phyloP scores from a whole-genome alignment of 1,140 invertebrate genomes.

The Theocolax elegans region DNA sequence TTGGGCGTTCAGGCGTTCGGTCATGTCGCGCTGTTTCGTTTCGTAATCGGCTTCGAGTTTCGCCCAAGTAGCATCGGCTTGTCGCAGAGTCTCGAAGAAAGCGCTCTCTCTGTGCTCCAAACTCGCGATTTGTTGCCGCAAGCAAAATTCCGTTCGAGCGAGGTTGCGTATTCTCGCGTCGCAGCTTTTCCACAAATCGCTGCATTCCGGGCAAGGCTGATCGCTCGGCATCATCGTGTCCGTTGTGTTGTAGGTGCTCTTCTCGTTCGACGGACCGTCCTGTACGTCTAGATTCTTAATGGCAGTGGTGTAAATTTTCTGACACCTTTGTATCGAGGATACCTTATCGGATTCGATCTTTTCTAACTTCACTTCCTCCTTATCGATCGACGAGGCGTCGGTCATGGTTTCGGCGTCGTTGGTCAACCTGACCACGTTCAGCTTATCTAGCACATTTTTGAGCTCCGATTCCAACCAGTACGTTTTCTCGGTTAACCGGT shows the following conservation, averaged over 20 bases:
- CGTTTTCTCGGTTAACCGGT: slow-evolving; percentile 50
- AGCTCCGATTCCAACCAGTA: slow-evolving; percentile 54
- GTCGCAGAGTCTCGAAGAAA: slow-evolving; percentile 62
- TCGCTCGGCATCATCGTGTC: too few relatives aligned
- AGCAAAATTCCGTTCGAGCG: slow-evolving; percentile 36
- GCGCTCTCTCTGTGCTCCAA: slow-evolving; percentile 63
- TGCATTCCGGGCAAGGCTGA: slow-evolving; percentile 42
- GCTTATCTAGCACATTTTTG: slow-evolving; percentile 8
- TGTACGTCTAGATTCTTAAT: background rate
- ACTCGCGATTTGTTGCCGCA: slow-evolving; percentile 57
- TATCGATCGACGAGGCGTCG: background rate
- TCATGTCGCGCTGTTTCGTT: slow-evolving; percentile 47
- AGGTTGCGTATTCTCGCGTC: slow-evolving; percentile 45
- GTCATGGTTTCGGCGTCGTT: slow-evolving; percentile 13
- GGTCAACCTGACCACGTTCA: background rate
- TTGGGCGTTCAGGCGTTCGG: slow-evolving; percentile 46
- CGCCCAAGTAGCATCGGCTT: slow-evolving; percentile 66
- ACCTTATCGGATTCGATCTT: background rate
- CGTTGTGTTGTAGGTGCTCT: too few relatives aligned
- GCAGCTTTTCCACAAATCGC: slow-evolving; percentile 42
- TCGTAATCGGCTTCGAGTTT: slow-evolving; percentile 61
- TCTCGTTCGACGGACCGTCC: too few relatives aligned
- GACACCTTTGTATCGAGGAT: background rate
- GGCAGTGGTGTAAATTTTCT: background rate
- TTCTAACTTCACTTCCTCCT: background rate